These are phyloP conservation scores for Mechanitis mazaeus DNA, from an alignment of 2,888 invertebrate species.

Conservation along the genomic window DNA sequence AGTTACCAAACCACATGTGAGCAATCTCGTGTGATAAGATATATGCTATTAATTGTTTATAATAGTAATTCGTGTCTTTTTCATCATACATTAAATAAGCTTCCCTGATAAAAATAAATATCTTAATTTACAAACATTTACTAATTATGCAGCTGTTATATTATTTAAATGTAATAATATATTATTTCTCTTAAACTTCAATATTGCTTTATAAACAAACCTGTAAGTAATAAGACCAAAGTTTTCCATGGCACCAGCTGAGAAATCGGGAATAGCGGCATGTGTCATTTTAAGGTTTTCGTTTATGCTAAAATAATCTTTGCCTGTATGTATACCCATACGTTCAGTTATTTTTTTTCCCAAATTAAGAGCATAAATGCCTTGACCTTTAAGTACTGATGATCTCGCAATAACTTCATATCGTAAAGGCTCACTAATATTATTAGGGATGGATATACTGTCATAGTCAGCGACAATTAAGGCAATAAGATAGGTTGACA, in stretches of 20 bases:
- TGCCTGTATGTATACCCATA: slow-evolving; percentile 77
- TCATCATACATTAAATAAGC: slow-evolving; percentile 65
- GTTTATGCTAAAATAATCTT: slow-evolving; percentile 68
- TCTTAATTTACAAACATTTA: too few species aligned
- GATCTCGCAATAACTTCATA: slow-evolving; percentile 70
- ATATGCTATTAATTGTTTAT: slow-evolving; percentile 74
- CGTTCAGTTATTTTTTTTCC: slow-evolving; percentile 61
- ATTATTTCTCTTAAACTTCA: too few species aligned
- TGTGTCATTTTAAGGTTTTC: slow-evolving; percentile 77
- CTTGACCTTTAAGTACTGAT: slow-evolving; percentile 55
- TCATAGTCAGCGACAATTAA: slow-evolving; percentile 80
- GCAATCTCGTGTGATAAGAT: slow-evolving; percentile 82
- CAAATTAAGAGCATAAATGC: slow-evolving; percentile 56
- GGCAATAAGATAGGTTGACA: slow-evolving; percentile 84
- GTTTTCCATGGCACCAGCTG: slow-evolving; percentile 89
- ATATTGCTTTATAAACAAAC: slow-evolving; percentile 40
- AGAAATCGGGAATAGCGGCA: slow-evolving; percentile 86
- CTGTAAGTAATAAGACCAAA: slow-evolving; percentile 89
- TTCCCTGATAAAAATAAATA: slow-evolving; percentile 45
- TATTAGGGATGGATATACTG: slow-evolving; percentile 24
- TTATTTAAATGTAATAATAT: background rate
- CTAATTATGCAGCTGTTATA: background rate
- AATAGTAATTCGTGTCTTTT: slow-evolving; percentile 53
- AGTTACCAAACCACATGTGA: slow-evolving; percentile 85
- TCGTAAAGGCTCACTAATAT: slow-evolving; percentile 25